phyloP scores from a whole-genome alignment of 2,797 vertebrate genomes.

The Pipistrellus kuhlii region DNA sequence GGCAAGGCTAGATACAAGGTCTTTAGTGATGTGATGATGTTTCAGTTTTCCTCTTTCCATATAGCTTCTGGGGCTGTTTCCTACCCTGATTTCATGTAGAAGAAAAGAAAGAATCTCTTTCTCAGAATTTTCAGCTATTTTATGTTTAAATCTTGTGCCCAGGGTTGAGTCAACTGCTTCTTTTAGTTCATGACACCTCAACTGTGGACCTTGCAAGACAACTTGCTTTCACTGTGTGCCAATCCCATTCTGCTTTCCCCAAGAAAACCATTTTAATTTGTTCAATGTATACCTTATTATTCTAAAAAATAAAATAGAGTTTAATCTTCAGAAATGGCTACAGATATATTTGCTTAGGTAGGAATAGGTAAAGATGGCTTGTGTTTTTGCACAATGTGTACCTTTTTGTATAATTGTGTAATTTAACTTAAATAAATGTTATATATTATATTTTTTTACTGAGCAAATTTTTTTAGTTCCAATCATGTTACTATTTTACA shows the following conservation, averaged over 20 bases:
- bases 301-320: background rate
- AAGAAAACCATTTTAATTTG: constrained; percentile 26
- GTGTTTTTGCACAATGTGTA: constrained; percentile 15
- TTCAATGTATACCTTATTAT: background rate
- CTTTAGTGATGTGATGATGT: background rate
- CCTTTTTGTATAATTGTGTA: background rate
- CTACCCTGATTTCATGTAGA: background rate
- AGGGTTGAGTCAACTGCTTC: background rate
- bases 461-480: background rate
- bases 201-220: background rate
- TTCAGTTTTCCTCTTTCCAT: background rate
- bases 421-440: background rate
- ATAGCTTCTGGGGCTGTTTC: background rate
- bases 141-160: background rate
- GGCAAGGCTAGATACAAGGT: background rate
- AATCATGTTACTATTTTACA: background rate
- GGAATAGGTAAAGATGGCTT: background rate
- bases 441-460: background rate
- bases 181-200: background rate
- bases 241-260: background rate
- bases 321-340: background rate
- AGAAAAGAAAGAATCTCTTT: background rate
- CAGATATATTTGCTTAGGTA: background rate
- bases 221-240: background rate
- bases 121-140: background rate